Base-by-base conservation (phyloP, 1,140 invertebrate genomes). In the Hyphantria cunea region DNA sequence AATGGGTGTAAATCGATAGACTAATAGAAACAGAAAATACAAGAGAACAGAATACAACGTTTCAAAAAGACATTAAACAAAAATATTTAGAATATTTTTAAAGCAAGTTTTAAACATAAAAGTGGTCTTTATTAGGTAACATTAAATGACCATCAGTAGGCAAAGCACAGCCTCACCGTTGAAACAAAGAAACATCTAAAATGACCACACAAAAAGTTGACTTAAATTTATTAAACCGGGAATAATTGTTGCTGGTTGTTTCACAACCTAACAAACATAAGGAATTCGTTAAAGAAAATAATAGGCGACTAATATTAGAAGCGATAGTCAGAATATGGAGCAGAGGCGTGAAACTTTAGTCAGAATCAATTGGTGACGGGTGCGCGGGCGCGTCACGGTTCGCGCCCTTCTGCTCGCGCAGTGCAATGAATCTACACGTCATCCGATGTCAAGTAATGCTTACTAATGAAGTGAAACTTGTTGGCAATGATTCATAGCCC, bases 361-460 rank as follows among this genome's bases (percentile, higher is more conserved):
- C 49, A 53, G 72, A 83, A 85, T 85, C 79, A 78, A 85, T 85
- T 83, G 56, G 80, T 68, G 73, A 58, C 78, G 79, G 68, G 66
- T 72, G 76, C 76, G 76, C 76, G 62, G 65, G 70, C 50, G 74
- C 64, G 53, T 58, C 55, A 58, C 55, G 55, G 45, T 58, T n/a
- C 11, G 44, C 55, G 55, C 45, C 55, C 55, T 49, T 58, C 45
- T 33, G 53, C n/a, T 33, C 12, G 42, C 37, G 37, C 41, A n/a
- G 7, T 53, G 17, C 25, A 47, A 60, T 48, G n/a, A 15, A n/a
- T 31, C 15, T 9, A 60, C 37, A 60, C 31, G 48, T 32, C 56
- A 59, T 10, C 47, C 34, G 0, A 14, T 25, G 13, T 25, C 25
- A 5, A 11, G 4, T 6, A 59, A 41, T 25, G 37, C 48, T n/a